Evolutionary conservation across 2,113 vertebrate genomes (phyloP), one percentile per base, ranked within the genome.

Genomic region (Pterophyllum scalare): DNA sequence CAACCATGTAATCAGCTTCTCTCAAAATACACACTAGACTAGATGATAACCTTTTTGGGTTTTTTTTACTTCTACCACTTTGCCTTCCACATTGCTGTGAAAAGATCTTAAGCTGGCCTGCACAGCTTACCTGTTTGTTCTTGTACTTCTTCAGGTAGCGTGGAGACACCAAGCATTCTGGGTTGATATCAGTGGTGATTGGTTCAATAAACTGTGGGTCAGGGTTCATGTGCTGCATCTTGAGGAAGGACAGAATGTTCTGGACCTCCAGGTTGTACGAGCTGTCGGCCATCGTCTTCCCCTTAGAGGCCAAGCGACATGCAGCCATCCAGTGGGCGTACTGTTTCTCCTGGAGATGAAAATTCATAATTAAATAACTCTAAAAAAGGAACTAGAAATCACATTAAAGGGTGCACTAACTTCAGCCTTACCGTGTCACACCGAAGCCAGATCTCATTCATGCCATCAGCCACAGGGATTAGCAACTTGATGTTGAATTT

Each of bases 401-500:
- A 28, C 3, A 8, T 13, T 1, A 22, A 40, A 54, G 2, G 19
- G 7, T 20, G 26, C 5, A 10, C 10, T 3, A 17, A 49, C 6
- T 35, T 28, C 6, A 38, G 49, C 15, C 87, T 97, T 86, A 99
- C 98, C 3, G 95, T 97, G 84, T 99, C 98, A 12, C 98, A 99
- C 86, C 98, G 97, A 80, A 99, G 97, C 98, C 98, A 99, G 88
- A 99, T 99, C 93, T 99, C 98, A 43, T 99, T 99, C 98, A 99
- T 99, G 80, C 98, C 98, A 75, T 99, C 98, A 0, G 98, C 98
- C 76, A 99, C 98, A 0, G 98, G 98, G 87, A 99, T 99, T 88
- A 99, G 95, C 89, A 99, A 95, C 92, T 99, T 99, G 95, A 99
- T 99, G 95, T 99, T 99, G 92, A 99, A 99, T 94, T 99, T 99